Evolutionary conservation across 2,113 vertebrate species (phyloP).

Genomic region (Callospermophilus lateralis): DNA sequence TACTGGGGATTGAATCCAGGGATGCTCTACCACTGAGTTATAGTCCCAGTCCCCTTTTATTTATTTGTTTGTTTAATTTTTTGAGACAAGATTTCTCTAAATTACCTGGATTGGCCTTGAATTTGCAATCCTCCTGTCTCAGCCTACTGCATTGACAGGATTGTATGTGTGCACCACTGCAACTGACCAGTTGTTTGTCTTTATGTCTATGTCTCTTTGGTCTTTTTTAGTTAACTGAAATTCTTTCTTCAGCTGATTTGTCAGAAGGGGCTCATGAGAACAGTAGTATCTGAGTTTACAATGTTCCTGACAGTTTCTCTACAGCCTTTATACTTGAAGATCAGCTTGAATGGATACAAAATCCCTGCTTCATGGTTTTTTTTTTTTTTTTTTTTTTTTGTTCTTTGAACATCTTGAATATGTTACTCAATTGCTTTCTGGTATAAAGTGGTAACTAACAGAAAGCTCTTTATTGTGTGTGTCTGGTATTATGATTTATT

Average conservation of each 20-base stretch:
- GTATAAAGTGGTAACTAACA: neutral
- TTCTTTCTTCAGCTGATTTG: conserved; percentile 27
- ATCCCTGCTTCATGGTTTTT: conserved; percentile 1
- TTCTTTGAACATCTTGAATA: conserved; percentile 14
- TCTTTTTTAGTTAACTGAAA: neutral
- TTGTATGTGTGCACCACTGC: too few species aligned
- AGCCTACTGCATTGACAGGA: too few species aligned
- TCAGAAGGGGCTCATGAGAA: neutral
- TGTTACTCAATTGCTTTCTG: conserved; percentile 27
- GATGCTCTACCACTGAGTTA: too few species aligned
- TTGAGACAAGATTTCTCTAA: too few species aligned
- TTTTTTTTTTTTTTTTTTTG: too few species aligned
- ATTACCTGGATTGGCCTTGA: too few species aligned
- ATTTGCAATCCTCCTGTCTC: too few species aligned
- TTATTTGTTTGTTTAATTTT: too few species aligned
- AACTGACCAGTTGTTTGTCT: neutral
- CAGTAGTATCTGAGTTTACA: conserved; percentile 34
- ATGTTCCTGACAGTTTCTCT: conserved; percentile 45
- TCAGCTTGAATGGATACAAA: conserved; percentile 17
- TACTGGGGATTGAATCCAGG: too few species aligned
- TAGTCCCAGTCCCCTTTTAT: too few species aligned
- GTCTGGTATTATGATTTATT: neutral
- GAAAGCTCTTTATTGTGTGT: neutral
- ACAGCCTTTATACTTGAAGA: neutral
- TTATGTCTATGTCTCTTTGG: neutral